Evolutionary conservation across 2,113 vertebrate species (phyloP).

Genomic region (Agapornis roseicollis): DNA sequence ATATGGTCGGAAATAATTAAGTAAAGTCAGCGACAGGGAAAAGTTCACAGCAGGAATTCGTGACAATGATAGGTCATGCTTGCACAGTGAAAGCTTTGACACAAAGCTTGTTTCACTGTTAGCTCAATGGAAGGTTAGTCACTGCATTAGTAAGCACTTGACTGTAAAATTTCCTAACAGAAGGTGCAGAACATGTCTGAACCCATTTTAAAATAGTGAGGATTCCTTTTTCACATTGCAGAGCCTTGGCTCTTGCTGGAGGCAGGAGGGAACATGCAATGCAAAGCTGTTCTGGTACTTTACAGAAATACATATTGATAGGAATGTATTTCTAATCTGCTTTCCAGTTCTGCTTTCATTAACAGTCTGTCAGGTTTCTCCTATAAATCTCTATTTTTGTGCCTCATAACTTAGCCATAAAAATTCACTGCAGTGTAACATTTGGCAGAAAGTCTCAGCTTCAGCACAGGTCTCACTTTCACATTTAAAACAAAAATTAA

Average conservation of each 20-base stretch:
- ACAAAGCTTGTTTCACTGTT: constrained; percentile 22
- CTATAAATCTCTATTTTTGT: not conserved
- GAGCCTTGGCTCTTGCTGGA: not conserved
- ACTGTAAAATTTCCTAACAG: constrained; percentile 40
- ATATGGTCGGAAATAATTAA: not conserved
- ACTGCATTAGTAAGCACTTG: constrained; percentile 28
- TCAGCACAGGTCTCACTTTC: not conserved
- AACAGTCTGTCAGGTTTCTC: not conserved
- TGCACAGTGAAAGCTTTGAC: constrained; percentile 39
- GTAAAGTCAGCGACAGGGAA: not conserved
- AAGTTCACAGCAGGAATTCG: not conserved
- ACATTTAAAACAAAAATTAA: not conserved
- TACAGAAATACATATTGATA: not conserved
- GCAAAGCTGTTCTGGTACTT: not conserved
- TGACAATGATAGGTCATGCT: not conserved
- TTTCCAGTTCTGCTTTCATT: not conserved
- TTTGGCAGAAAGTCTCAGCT: not conserved
- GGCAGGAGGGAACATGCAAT: not conserved
- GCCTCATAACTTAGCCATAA: not conserved
- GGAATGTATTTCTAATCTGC: not conserved
- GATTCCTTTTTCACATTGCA: constrained; percentile 26
- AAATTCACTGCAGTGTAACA: not conserved
- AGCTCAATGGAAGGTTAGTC: constrained; percentile 39
- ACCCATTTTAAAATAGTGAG: constrained; percentile 36
- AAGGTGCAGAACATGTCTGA: constrained; percentile 37